Base-by-base conservation (phyloP, 64 coral and sea anemone genomes). In the Trachythela sp. region DNA sequence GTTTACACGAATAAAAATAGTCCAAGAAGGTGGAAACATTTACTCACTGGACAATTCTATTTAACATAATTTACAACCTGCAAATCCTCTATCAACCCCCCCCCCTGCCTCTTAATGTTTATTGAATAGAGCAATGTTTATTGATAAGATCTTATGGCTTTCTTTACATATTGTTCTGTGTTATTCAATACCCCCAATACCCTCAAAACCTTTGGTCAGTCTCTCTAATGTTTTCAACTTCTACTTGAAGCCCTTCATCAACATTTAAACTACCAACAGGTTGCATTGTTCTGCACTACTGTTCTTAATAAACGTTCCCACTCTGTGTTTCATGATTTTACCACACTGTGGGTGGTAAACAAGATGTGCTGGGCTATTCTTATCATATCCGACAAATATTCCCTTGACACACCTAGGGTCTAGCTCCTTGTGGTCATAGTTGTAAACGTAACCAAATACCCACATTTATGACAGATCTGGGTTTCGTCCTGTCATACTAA, bases 301-400 rank as follows among this genome's bases (percentile, higher is more conserved):
- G 24, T 70, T 70, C 64, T 70, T 70, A 70, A 22, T 22, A n/a
- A 70, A 70, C 30, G 4, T 22, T 70, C 8, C 64, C 24, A 70
- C 4, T 70, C 64, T 22, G 30, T 70, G 64, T 72, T 86, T 91
- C 54, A 39, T 70, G 58, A 91, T 48, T 38, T 85, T 91, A 33
- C 85, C 40, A 40, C 4, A 14, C 56, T 87, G 35, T 31, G 90
- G 90, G 42, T 77, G 67, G 85, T 87, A 91, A 32, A 91, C 84
- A 86, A 91, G 85, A 75, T 72, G 87, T n/a, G 90, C 84, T 91
- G n/a, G n/a, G n/a, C n/a, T n/a, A n/a, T n/a, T n/a, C n/a, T n/a
- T n/a, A n/a, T n/a, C n/a, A n/a, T n/a, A 91, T 20, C 90, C 90
- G 9, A 91, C 84, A 87, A 91, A 91, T 48, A 91, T 36, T 20